Conservation (phyloP, 2,797 vertebrate genomes). For the Corythornis leucogaster region DNA sequence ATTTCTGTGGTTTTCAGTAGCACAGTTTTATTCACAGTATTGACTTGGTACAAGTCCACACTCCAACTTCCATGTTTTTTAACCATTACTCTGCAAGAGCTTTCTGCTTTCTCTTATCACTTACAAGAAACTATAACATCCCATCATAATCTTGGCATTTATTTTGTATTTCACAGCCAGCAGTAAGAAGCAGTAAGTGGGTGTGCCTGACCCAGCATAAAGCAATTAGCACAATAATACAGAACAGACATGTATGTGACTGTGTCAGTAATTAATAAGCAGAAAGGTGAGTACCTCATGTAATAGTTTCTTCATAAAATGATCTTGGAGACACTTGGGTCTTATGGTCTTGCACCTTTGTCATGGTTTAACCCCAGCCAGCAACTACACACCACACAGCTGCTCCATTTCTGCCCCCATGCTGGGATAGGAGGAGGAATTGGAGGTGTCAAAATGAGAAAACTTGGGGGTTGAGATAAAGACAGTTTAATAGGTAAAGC, state of each 20-base stretch:
- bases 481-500: neutral
- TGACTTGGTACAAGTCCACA: neutral
- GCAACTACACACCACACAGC: neutral
- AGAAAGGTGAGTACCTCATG: neutral
- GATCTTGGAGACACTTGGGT: neutral
- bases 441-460: too few species aligned
- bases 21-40: neutral
- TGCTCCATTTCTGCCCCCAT: neutral
- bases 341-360: neutral
- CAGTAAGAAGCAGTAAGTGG: neutral
- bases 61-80: neutral
- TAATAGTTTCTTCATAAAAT: neutral
- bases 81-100: neutral
- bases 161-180: neutral
- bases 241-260: neutral
- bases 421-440: too few species aligned
- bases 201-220: neutral
- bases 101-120: neutral
- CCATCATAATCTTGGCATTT: neutral
- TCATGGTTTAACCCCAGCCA: neutral
- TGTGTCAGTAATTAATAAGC: conserved; percentile 10
- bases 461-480: neutral
- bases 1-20: conserved; percentile 4
- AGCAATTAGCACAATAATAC: neutral
- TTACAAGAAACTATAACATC: neutral